Evolutionary conservation across 1,140 invertebrate species (phyloP), one percentile per base, ranked within the genome.

Genomic region (Micrasema minimum): DNA sequence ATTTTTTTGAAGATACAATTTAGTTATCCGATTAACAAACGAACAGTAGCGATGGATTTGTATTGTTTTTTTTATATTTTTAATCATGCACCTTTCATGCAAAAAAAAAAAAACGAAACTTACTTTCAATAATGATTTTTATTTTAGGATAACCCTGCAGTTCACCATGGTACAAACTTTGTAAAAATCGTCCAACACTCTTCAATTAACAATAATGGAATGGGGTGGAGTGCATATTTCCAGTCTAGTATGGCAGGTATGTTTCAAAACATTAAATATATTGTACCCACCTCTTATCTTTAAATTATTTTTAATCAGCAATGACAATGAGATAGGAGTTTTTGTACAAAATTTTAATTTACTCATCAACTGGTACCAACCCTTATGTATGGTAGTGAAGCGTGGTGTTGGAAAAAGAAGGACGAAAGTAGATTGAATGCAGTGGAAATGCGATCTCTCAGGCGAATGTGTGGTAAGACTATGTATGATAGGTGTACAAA

Each of bases 171-270:
- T 20, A 3, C 20, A 65, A 72, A 66, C 14, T 66, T 46, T 22
- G 1, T 72, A 12, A 72, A 66, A 66, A 37, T 72, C 7, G 64
- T 72, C 4, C 64, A 72, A 18, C 50, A 50, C 26, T 20, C 70
- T 10, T 65, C 59, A 12, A 38, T 31, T 4, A 72, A 72, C 23
- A 65, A 46, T 22, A 48, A 59, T 37, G 70, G 51, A 4, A n/a
- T n/a, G n/a, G 70, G 70, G 35, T 72, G 70, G 70, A 59, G 22
- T 10, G 59, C 61, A 41, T 5, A 62, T 9, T 57, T 18, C 31
- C 35, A 0, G 18, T 57, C 53, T 14, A 12, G 6, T 3, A 35
- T n/a, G 14, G n/a, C 35, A 14, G 53, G 53, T 57, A 38, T 37
- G 20, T 57, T 2, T n/a, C n/a, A n/a, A n/a, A n/a, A n/a, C n/a